Evolutionary conservation across 2,888 invertebrate species (phyloP).

Genomic region (Oxytorus armatus): DNA sequence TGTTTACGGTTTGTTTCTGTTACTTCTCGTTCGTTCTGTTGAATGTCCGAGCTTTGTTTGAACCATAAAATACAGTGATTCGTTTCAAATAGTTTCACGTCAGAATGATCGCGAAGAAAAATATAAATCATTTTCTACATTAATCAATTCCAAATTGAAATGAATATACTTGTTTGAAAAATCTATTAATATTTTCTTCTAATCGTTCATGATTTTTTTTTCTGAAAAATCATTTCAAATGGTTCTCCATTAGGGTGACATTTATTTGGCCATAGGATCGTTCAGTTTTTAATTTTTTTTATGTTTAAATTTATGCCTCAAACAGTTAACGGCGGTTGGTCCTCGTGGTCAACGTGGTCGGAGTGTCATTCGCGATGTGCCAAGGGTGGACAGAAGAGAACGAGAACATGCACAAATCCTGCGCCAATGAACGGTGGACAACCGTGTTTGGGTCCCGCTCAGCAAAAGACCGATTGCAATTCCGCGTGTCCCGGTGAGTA

Average conservation of each 20-base stretch:
- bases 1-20: constrained; percentile 94
- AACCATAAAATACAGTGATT: too few relatives aligned
- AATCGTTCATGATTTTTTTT: too few relatives aligned
- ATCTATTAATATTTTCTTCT: too few relatives aligned
- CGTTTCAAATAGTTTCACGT: too few relatives aligned
- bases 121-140: too few relatives aligned
- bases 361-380: constrained; percentile 93
- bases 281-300: neutral
- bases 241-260: too few relatives aligned
- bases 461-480: constrained; percentile 93
- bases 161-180: too few relatives aligned
- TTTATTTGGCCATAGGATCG: too few relatives aligned
- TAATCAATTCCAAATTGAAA: too few relatives aligned
- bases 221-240: too few relatives aligned
- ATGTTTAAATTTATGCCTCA: constrained; percentile 67
- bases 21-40: constrained; percentile 2
- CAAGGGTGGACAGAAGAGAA: constrained; percentile 92
- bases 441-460: constrained; percentile 92
- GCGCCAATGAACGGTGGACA: constrained; percentile 96
- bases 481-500: constrained; percentile 82
- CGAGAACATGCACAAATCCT: constrained; percentile 94
- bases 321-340: constrained; percentile 98
- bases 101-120: too few relatives aligned
- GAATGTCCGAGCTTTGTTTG: too few relatives aligned
- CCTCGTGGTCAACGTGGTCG: constrained; percentile 95